phyloP scores from a whole-genome alignment of 2,888 invertebrate genomes.

The Ormyrus nitidulus region DNA sequence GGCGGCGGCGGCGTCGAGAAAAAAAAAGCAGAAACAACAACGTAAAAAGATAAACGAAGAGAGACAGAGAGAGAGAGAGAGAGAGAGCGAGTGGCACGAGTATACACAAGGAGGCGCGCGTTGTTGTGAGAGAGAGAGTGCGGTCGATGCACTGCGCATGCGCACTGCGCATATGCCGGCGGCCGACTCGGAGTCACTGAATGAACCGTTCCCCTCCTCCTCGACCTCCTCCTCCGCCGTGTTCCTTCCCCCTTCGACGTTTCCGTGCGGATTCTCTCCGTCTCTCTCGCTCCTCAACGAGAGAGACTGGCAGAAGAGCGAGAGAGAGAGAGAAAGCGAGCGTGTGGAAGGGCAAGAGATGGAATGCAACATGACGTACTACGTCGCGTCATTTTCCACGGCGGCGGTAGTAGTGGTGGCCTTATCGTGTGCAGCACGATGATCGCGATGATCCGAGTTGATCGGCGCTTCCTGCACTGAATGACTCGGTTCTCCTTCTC shows the following conservation, averaged over 20 bases:
- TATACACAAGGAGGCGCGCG: no score
- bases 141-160: conserved; percentile 69
- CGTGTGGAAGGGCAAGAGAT: conserved; percentile 14
- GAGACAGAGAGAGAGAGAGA: not conserved
- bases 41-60: no score
- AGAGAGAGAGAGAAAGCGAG: not conserved
- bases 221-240: conserved; percentile 16
- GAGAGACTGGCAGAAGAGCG: not conserved
- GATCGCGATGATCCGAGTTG: conserved; percentile 26
- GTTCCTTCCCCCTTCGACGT: not conserved
- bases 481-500: conserved; percentile 9
- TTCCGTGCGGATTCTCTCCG: no score
- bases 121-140: conserved; percentile 50
- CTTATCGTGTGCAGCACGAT: conserved; percentile 16
- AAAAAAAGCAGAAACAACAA: no score
- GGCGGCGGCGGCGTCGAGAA: no score
- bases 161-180: conserved; percentile 63
- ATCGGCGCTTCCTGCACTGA: conserved; percentile 29
- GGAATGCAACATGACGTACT: conserved; percentile 37
- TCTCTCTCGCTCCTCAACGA: no score
- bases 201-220: conserved; percentile 69
- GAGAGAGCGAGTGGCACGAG: not conserved
- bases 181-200: conserved; percentile 63
- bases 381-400: conserved; percentile 23
- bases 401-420: not conserved